Percentiles rank a stretch among this genome's conserved stretches.
These are phyloP conservation scores for Crotalus helleri DNA, from an alignment of 2,113 vertebrate genomes.

Conservation along the genomic window DNA sequence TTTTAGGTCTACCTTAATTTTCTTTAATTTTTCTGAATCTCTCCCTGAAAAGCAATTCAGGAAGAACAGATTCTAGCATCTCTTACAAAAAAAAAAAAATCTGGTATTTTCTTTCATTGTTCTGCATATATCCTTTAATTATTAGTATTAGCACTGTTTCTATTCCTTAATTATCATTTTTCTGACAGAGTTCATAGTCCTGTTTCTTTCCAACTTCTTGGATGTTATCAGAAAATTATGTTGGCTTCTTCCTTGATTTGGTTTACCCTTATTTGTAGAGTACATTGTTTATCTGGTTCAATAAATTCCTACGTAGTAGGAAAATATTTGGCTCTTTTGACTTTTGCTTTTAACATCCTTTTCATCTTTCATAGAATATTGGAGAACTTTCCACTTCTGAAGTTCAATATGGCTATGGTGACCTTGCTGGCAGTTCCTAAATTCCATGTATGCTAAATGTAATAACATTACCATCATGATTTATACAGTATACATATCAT, in stretches of 20 bases:
- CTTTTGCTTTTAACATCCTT: background rate
- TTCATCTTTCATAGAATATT: background rate
- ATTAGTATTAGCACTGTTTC: background rate
- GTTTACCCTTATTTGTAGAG: background rate
- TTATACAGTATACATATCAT: background rate
- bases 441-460: background rate
- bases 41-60: background rate
- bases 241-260: background rate
- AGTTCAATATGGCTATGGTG: background rate
- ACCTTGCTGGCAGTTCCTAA: background rate
- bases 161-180: background rate
- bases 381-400: background rate
- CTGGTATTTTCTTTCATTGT: too few relatives aligned
- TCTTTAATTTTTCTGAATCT: background rate
- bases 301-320: background rate
- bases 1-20: background rate
- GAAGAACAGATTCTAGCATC: background rate
- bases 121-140: too few relatives aligned
- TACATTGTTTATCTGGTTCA: background rate
- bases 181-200: background rate
- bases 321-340: background rate
- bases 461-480: background rate
- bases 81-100: background rate
- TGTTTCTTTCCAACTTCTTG: background rate
- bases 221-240: background rate